A percentile compares a stretch with the other conserved stretches of the same genome.
Evolutionary conservation across 2,113 vertebrate species (phyloP).

Genomic region (Rhinolophus ferrumequinum): DNA sequence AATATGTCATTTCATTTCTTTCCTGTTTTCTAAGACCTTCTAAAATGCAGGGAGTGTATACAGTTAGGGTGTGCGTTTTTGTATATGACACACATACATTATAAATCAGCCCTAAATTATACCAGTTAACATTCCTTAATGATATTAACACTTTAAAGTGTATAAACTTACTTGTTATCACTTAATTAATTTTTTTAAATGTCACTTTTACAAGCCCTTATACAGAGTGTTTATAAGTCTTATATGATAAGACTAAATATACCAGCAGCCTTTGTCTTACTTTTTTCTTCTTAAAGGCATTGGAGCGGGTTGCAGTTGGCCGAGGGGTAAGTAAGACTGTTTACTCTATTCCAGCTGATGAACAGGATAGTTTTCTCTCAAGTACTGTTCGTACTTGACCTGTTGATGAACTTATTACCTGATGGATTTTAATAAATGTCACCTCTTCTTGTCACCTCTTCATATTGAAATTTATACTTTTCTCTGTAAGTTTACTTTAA

Average conservation of each 20-base stretch:
- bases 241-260: conserved; percentile 84
- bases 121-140: conserved; percentile 76
- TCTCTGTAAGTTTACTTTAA: conserved; percentile 54
- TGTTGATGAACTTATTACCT: conserved; percentile 83
- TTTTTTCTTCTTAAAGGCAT: conserved; percentile 86
- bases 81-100: conserved; percentile 17
- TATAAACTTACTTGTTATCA: conserved; percentile 75
- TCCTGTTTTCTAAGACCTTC: conserved; percentile 62
- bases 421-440: conserved; percentile 77
- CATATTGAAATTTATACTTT: conserved; percentile 66
- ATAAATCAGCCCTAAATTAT: conserved; percentile 77
- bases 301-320: conserved; percentile 89
- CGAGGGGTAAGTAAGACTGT: conserved; percentile 89
- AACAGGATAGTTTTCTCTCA: conserved; percentile 72
- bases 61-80: conserved; percentile 56
- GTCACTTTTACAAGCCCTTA: conserved; percentile 77
- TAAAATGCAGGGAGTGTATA: conserved; percentile 44
- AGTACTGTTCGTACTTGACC: conserved; percentile 81
- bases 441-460: conserved; percentile 66
- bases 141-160: conserved; percentile 80
- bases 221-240: conserved; percentile 82
- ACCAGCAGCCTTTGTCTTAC: conserved; percentile 74
- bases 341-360: conserved; percentile 81
- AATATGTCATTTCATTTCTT: conserved; percentile 60
- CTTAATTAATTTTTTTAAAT: conserved; percentile 83